Base-by-base conservation (phyloP, 2,888 invertebrate genomes). In the Tipula helvola region DNA sequence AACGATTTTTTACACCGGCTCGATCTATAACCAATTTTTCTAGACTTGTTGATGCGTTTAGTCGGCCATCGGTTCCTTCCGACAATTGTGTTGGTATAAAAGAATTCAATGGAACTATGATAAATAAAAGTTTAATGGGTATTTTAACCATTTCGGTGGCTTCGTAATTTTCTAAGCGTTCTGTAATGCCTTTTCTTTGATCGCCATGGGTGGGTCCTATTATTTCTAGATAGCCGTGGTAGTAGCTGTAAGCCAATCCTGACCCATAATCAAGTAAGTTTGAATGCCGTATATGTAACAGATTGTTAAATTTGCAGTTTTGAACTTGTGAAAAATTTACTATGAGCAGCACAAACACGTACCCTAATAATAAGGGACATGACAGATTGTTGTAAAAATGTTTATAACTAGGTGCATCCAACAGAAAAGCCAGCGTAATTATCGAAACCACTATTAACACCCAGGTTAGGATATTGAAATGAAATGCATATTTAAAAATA, bases 201-300 rank as follows among this genome's bases (percentile, higher is more conserved):
- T 90, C 91, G 1, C 91, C 92, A 57, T 90, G 91, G n/a, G 90
- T 87, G 1, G 94, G 94, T 28, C 95, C 89, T 36, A 95, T 90
- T 71, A 94, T 91, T 7, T 91, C 90, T 1, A 95, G 90, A 89
- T 95, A 95, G 0, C 95, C 95, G 88, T 94, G 93, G 89, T 93
- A 94, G 90, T 92, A 95, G 47, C 92, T 94, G 87, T 93, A 93
- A 0, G 95, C 95, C 94, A 95, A 94, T 4, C 93, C 93, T 0
- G 93, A 92, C 0, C 95, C 95, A 88, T 94, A 94, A 88, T 93
- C 92, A 39, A 93, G 88, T 18, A 93, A 89, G 92, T 92, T 0
- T 39, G 52, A 87, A 89, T 88, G 88, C 87, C 88, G 88, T 88
- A 89, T 44, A 10, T 28, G 71, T 71, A 28, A 71, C 28, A 28